These are phyloP conservation scores for Polypedilum pembai DNA, from an alignment of 1,140 invertebrate genomes.

Conservation along the genomic window DNA sequence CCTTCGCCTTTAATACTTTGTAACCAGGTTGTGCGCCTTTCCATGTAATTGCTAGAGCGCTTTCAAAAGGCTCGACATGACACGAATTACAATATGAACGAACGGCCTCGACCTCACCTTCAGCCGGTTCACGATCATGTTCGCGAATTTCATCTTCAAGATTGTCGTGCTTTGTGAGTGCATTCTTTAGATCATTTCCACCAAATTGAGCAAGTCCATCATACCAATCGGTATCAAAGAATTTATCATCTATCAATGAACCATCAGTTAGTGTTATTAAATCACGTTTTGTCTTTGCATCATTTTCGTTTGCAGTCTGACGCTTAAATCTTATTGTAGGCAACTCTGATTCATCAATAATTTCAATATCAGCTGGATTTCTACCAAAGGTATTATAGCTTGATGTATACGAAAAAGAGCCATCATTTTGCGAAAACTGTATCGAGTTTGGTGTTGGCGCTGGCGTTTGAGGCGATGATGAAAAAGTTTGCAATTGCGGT, in stretches of 20 bases:
- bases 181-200: constrained; percentile 45
- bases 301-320: constrained; percentile 34
- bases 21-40: constrained; percentile 43
- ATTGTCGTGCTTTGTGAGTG: constrained; percentile 36
- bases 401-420: constrained; percentile 1
- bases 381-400: constrained; percentile 27
- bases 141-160: constrained; percentile 45
- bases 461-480: constrained; percentile 26
- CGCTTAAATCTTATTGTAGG: constrained; percentile 50
- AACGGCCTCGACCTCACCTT: constrained; percentile 67
- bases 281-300: constrained; percentile 53
- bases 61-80: constrained; percentile 63
- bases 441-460: constrained; percentile 21
- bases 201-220: constrained; percentile 61
- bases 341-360: constrained; percentile 48
- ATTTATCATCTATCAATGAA: constrained; percentile 55
- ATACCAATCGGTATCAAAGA: constrained; percentile 37
- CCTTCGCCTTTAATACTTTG: constrained; percentile 48
- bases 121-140: constrained; percentile 69
- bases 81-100: constrained; percentile 70
- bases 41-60: constrained; percentile 67
- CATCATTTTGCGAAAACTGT: constrained; percentile 1
- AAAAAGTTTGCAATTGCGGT: constrained; percentile 30
- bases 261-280: constrained; percentile 56
- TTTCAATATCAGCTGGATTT: constrained; percentile 51